phyloP scores from a whole-genome alignment of 2,888 invertebrate species.

The Dasypolia templi region DNA sequence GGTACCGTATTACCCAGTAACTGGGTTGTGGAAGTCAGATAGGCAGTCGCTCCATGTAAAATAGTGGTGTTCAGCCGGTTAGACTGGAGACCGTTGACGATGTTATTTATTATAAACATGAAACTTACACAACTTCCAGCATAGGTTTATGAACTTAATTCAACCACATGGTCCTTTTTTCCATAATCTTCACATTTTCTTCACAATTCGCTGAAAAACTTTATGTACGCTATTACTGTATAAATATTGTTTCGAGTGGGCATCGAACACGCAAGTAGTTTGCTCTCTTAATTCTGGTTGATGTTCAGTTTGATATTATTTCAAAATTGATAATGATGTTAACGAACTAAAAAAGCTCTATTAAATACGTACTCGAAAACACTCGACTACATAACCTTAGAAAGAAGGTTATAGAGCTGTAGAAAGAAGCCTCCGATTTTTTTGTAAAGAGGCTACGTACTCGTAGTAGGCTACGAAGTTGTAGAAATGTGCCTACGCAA shows the following conservation, averaged over 20 bases:
- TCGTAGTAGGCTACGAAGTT: neutral
- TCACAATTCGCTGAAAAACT: neutral
- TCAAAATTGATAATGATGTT: too few relatives aligned
- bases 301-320: neutral
- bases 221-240: neutral
- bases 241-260: neutral
- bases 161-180: neutral
- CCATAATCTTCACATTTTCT: neutral
- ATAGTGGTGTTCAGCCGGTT: too few relatives aligned
- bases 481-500: neutral
- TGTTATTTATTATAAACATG: neutral
- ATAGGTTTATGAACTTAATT: neutral
- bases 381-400: neutral
- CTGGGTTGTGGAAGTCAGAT: too few relatives aligned
- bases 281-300: neutral
- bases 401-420: neutral
- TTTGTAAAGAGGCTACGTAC: neutral
- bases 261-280: neutral
- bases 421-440: neutral
- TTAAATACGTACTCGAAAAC: neutral
- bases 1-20: too few relatives aligned
- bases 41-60: too few relatives aligned
- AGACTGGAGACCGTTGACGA: too few relatives aligned
- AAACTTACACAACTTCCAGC: neutral
- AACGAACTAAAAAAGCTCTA: neutral